Conservation (phyloP, 1,140 invertebrate genomes). For the Lasioglossum albipes region DNA sequence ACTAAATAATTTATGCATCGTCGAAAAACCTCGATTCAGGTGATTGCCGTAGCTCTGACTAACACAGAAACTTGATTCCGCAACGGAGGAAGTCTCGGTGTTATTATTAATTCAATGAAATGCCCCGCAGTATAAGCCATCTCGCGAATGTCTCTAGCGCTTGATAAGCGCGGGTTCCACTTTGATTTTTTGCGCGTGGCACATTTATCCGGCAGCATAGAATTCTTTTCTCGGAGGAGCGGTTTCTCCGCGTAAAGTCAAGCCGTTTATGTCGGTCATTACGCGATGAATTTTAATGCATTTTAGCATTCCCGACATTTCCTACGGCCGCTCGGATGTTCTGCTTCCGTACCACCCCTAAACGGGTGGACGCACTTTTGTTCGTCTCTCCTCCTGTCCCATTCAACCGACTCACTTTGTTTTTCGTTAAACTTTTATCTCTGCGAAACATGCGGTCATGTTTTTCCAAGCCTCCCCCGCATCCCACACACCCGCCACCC, state of each 20-base stretch:
- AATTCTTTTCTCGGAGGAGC: not conserved
- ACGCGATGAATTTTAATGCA: constrained; percentile 47
- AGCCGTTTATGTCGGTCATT: constrained; percentile 39
- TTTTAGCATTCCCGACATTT: constrained; percentile 31
- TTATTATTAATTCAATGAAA: no score
- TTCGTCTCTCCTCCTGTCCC: not conserved
- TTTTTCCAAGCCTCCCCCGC: constrained; percentile 6
- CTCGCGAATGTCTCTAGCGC: not conserved
- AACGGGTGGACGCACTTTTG: not conserved
- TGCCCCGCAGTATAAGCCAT: no score
- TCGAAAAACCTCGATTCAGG: no score
- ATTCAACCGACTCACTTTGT: constrained; percentile 41
- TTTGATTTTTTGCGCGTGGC: constrained; percentile 1
- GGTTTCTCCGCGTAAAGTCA: constrained; percentile 6
- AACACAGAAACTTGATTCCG: no score
- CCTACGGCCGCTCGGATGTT: constrained; percentile 4
- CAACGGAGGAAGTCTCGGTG: no score
- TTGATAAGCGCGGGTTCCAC: not conserved
- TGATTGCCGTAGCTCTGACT: no score
- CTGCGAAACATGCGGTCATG: constrained; percentile 45
- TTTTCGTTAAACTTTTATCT: constrained; percentile 53
- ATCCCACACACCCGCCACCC: no score
- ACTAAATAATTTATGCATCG: no score
- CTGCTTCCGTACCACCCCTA: no score
- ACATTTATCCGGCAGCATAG: constrained; percentile 9